These are phyloP conservation scores for Pteropus alecto DNA, from an alignment of 2,113 vertebrate species.

Conservation along the genomic window DNA sequence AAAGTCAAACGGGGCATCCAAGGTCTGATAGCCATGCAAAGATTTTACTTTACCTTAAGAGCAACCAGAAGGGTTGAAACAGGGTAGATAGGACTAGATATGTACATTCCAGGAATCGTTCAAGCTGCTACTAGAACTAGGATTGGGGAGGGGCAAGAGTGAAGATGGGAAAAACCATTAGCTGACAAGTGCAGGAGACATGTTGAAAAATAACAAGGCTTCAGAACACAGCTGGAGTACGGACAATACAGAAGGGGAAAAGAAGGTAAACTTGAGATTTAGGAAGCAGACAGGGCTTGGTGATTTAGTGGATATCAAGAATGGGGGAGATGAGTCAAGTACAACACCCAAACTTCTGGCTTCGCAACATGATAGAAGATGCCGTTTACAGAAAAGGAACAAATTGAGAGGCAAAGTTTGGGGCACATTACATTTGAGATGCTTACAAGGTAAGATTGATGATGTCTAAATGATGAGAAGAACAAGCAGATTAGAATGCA, in stretches of 20 bases:
- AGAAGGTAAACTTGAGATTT: background rate
- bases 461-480: background rate
- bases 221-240: background rate
- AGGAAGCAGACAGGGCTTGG: background rate
- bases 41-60: background rate
- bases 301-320: background rate
- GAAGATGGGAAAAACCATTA: background rate
- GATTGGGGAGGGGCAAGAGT: background rate
- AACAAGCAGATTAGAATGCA: background rate
- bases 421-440: background rate
- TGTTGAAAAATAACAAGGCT: background rate
- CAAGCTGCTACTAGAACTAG: background rate
- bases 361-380: background rate
- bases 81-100: background rate
- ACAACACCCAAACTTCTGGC: background rate
- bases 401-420: background rate
- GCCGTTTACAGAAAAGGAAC: background rate
- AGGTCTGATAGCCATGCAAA: background rate
- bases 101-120: background rate
- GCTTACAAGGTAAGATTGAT: background rate
- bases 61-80: background rate
- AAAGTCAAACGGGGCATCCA: background rate
- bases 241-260: background rate
- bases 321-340: background rate
- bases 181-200: background rate